Base-by-base conservation (phyloP, 1,140 invertebrate species). In the Magallana ariakensis region DNA sequence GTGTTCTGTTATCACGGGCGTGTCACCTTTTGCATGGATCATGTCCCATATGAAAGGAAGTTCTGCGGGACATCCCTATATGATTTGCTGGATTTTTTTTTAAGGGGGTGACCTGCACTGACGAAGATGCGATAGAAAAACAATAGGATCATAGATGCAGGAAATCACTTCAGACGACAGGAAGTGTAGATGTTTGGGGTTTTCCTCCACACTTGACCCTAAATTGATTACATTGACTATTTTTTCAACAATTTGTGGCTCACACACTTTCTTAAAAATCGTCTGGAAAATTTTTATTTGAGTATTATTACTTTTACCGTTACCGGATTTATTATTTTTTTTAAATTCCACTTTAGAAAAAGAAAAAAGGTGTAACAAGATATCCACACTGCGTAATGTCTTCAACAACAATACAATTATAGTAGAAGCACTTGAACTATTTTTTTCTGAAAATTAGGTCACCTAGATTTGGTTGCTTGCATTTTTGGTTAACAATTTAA, bases 171-270 rank as follows among this genome's bases (percentile, higher is more conserved):
- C 33, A 26, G 26, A 75, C 66, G 33, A 75, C 9, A 22, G 66
- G 66, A 75, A 75, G 66, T 33, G 22, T 26, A 75, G 9, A 10
- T 13, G 33, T 9, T 75, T 26, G 22, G 66, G 66, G 22, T 75
- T 75, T 75, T 75, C 66, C 66, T 75, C 22, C 22, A 19, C 66
- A 75, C 66, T 75, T 75, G 66, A 75, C 66, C 66, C 11, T 26
- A 13, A 75, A 26, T 33, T 11, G 33, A 46, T 46, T 46, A 46
- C 33, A 46, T 46, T 46, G 33, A 46, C 33, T 46, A 46, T 46
- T 46, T 5, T 46, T 46, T 46, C 33, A 46, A 46, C 5, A 5
- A 5, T 46, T 5, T 46, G 33, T 46, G 33, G 33, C 33, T 46
- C 33, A 46, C 33, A 46, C 33, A 46, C 33, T 46, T n/a, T 46